Evolutionary conservation across 1,140 invertebrate genomes (phyloP).

Genomic region (Phymorhynchus buccinoides): DNA sequence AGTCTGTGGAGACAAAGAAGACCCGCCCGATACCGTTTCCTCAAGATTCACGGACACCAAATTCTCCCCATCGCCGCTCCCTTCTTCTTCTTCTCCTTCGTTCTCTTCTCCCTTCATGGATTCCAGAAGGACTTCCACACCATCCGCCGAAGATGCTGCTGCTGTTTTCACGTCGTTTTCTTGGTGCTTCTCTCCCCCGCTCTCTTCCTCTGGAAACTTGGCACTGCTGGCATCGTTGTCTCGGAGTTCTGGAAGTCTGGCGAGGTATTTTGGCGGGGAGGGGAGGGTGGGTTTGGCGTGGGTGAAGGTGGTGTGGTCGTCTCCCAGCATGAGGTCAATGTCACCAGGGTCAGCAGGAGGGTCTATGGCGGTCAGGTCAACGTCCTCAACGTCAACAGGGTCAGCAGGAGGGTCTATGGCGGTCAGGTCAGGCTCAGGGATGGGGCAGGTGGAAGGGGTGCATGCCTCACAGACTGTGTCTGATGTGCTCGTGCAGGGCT

Average conservation of each 20-base stretch:
- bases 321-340: neutral
- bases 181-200: neutral
- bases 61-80: neutral
- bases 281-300: neutral
- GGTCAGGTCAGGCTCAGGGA: too few relatives aligned
- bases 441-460: neutral
- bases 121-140: neutral
- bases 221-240: neutral
- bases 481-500: slow-evolving; percentile 14
- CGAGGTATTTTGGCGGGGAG: neutral
- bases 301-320: neutral
- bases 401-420: neutral
- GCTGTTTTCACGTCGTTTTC: neutral
- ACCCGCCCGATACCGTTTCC: neutral
- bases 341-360: neutral
- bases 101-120: neutral
- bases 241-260: neutral
- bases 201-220: neutral
- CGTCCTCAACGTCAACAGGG: neutral
- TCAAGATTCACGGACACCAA: neutral
- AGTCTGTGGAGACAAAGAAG: neutral
- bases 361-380: neutral
- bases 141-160: neutral
- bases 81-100: too few relatives aligned
- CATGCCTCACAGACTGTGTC: slow-evolving; percentile 19